Conservation (phyloP, 2,888 invertebrate species). For the Lasiommata megera region DNA sequence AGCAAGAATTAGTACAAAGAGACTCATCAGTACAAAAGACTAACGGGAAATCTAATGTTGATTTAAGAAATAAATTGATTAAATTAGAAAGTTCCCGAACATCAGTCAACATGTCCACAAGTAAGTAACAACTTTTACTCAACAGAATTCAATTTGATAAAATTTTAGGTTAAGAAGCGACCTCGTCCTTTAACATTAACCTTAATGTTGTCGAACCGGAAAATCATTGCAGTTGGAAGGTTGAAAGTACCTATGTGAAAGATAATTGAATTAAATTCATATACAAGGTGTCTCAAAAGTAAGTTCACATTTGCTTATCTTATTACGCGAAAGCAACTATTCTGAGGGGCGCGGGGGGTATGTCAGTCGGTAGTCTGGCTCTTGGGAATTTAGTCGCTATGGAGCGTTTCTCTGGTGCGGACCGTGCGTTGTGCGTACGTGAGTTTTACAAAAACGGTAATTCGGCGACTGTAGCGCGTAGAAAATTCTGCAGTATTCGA, state of each 20-base stretch:
- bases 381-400: no score
- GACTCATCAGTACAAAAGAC: slow-evolving; percentile 63
- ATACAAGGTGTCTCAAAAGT: no score
- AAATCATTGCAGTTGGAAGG: slow-evolving; percentile 21
- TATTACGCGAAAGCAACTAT: no score
- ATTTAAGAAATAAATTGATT: slow-evolving; percentile 70
- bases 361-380: no score
- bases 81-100: slow-evolving; percentile 61
- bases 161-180: slow-evolving; percentile 14
- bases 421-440: no score
- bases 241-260: slow-evolving; percentile 3
- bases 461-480: no score
- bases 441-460: no score
- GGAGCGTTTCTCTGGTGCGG: no score
- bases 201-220: slow-evolving; percentile 19
- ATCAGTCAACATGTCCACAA: slow-evolving; percentile 66
- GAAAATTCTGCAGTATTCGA: no score
- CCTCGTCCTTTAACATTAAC: slow-evolving; percentile 20
- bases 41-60: slow-evolving; percentile 63
- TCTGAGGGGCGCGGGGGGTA: no score
- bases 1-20: slow-evolving; percentile 63
- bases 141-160: neutral
- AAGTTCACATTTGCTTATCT: no score
- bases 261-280: slow-evolving; percentile 2
- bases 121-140: slow-evolving; percentile 48